Percentiles rank a stretch among this genome's conserved stretches.
These are phyloP conservation scores for Diprion similis DNA, from an alignment of 1,140 invertebrate species.

Conservation along the genomic window DNA sequence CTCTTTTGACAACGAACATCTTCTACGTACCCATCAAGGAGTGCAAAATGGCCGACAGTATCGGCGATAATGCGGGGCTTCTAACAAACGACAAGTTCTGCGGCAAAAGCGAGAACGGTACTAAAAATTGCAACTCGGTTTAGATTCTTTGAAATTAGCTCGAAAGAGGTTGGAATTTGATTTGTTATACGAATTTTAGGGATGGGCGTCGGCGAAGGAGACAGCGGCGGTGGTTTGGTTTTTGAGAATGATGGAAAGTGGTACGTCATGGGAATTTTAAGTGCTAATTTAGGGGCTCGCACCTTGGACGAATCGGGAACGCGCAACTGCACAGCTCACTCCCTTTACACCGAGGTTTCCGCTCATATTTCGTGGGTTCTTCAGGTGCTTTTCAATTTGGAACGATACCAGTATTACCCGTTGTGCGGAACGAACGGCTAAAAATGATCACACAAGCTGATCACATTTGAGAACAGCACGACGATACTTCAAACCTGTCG, in stretches of 20 bases:
- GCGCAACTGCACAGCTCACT: conserved; percentile 41
- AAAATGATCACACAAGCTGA: too few relatives aligned
- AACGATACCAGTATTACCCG: too few relatives aligned
- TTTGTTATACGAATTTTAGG: conserved; percentile 40
- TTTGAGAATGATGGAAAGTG: conserved; percentile 41
- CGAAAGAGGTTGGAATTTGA: too few relatives aligned
- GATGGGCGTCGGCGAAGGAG: conserved; percentile 54
- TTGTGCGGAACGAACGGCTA: too few relatives aligned
- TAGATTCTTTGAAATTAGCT: too few relatives aligned
- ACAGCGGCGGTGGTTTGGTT: conserved; percentile 56
- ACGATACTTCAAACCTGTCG: too few relatives aligned
- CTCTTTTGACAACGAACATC: conserved; percentile 43
- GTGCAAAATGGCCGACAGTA: conserved; percentile 26
- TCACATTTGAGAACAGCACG: too few relatives aligned
- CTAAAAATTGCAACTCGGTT: too few relatives aligned
- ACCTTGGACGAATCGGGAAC: conserved; percentile 26
- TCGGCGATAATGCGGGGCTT: conserved; percentile 33
- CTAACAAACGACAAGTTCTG: conserved; percentile 55
- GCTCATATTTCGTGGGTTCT: conserved; percentile 50
- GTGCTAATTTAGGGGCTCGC: conserved; percentile 42
- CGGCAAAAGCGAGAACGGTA: conserved; percentile 55
- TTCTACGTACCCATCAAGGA: conserved; percentile 41
- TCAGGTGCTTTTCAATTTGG: conserved; percentile 44
- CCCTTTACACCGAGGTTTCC: conserved; percentile 49
- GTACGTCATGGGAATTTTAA: conserved; percentile 53